Evolutionary conservation across 2,888 invertebrate genomes (phyloP).

Genomic region (Eutolmus rufibarbis): DNA sequence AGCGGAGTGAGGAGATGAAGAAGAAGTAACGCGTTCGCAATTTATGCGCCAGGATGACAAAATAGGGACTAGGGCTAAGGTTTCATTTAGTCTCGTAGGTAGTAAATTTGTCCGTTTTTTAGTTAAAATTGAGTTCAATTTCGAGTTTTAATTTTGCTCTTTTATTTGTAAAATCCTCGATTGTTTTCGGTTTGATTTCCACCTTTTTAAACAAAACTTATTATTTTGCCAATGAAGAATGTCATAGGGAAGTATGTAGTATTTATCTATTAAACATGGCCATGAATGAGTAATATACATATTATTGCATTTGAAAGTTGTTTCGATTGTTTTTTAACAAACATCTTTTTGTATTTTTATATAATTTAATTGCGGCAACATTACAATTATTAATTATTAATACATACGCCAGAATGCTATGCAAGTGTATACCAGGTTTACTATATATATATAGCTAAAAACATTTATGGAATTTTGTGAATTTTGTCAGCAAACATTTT

Average conservation of each 20-base stretch:
- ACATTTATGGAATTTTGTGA: conserved; percentile 34
- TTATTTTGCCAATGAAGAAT: conserved; percentile 28
- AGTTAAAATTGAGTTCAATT: background rate
- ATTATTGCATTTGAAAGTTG: conserved; percentile 40
- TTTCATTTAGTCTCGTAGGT: conserved; percentile 8
- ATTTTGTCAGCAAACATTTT: conserved; percentile 8
- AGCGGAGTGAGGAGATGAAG: background rate
- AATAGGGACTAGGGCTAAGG: background rate
- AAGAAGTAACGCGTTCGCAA: background rate
- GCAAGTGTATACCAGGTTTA: conserved; percentile 32
- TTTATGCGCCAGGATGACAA: background rate
- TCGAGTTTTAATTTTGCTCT: conserved; percentile 4
- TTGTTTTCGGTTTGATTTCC: background rate
- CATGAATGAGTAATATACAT: conserved; percentile 40
- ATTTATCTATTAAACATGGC: conserved; percentile 34
- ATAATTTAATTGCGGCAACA: conserved; percentile 38
- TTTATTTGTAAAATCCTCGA: background rate
- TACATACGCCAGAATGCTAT: conserved; percentile 41
- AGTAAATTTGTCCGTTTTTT: conserved; percentile 7
- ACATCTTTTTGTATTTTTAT: conserved; percentile 36
- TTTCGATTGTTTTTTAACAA: conserved; percentile 39
- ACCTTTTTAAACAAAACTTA: background rate
- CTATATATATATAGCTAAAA: conserved; percentile 16
- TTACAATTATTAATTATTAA: conserved; percentile 32
- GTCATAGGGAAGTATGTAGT: conserved; percentile 30